Evolutionary conservation across 2,888 invertebrate genomes (phyloP), one percentile per base, ranked within the genome.

Genomic region (Phyllotreta cruciferae): DNA sequence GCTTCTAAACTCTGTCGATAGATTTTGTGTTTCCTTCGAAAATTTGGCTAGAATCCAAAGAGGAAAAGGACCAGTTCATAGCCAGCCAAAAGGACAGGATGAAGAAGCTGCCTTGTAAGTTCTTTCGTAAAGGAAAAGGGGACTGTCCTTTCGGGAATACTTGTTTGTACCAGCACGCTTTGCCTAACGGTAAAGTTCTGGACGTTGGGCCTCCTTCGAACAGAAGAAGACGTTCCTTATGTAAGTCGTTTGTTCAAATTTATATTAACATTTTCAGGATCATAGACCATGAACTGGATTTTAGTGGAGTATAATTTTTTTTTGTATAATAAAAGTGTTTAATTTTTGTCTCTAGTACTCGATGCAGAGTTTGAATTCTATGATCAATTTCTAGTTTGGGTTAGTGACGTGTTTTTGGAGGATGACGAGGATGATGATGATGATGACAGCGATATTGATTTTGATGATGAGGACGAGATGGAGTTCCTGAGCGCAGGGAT

Each of bases 131-230:
- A 79, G 91, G 91, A 1, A 83, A 83, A 56, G 90, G 90, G 14
- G 88, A 87, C 71, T 93, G 93, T 82, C 92, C 92, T 1, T 93
- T 93, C 80, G 91, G 91, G 63, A 90, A 91, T 79, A 90, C 90
- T 75, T 93, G 92, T 76, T 91, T 92, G 77, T 92, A 92, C 77
- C 85, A 86, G 60, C 92, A 92, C 78, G 89, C 89, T 41, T 82
- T 88, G 68, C 88, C 90, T 3, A 90, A 90, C 78, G 92, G 92
- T 6, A 86, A 83, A 62, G 83, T 82, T 76, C 83, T 87, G 37
- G 87, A 88, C 75, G 86, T 88, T 52, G 89, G 89, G 24, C 85
- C 74, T 6, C 74, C 73, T 6, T 56, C 54, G 53, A 69, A 70
- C 9, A 69, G 70, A 35, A 66, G 71, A 41, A 52, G 44, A 56